A percentile compares a stretch with the other conserved stretches of the same genome.
phyloP scores from a whole-genome alignment of 2,888 invertebrate species.

The Linnaemya tessellans region DNA sequence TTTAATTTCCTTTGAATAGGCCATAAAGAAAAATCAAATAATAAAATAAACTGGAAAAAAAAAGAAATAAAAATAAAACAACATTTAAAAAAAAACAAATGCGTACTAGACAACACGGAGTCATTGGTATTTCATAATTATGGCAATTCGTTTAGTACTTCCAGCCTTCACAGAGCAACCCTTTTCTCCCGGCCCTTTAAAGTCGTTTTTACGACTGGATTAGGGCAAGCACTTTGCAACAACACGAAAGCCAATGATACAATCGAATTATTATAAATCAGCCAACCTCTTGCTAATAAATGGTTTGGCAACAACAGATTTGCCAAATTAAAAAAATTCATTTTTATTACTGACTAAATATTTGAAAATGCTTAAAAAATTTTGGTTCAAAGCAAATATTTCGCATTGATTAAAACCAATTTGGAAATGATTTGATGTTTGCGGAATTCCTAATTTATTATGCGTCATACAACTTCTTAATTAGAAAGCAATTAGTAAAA shows the following conservation, averaged over 20 bases:
- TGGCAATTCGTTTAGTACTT: conserved; percentile 35
- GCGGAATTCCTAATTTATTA: too few relatives aligned
- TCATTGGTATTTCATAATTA: conserved; percentile 51
- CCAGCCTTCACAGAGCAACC: neutral
- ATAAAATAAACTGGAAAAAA: neutral
- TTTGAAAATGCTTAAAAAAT: too few relatives aligned
- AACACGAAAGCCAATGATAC: neutral
- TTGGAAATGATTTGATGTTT: too few relatives aligned
- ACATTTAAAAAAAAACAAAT: conserved; percentile 55
- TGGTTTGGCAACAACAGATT: too few relatives aligned
- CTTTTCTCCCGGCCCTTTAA: neutral
- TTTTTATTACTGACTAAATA: too few relatives aligned
- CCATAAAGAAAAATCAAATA: neutral
- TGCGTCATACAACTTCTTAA: too few relatives aligned
- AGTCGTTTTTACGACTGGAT: conserved; percentile 10
- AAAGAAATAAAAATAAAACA: conserved; percentile 47
- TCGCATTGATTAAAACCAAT: too few relatives aligned
- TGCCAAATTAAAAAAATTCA: too few relatives aligned
- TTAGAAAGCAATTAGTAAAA: too few relatives aligned
- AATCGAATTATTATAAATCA: too few relatives aligned
- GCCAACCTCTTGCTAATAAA: too few relatives aligned
- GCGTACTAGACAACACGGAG: conserved; percentile 66
- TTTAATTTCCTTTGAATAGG: conserved; percentile 32
- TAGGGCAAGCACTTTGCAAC: neutral
- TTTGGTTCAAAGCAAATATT: too few relatives aligned